phyloP scores from a whole-genome alignment of 1,140 invertebrate species.

The Aphelenchoides besseyi region DNA sequence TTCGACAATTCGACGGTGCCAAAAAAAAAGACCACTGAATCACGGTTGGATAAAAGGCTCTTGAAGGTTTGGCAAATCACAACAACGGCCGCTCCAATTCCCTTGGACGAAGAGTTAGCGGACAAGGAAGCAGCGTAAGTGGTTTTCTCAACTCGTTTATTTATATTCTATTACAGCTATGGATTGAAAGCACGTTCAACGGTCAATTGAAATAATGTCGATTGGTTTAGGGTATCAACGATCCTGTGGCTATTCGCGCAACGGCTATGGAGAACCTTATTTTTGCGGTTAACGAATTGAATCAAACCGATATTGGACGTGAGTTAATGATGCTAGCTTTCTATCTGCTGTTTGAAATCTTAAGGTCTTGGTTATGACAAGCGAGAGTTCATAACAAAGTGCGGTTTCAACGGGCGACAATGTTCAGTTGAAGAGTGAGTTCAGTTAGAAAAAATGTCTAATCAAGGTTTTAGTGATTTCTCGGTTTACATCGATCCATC shows the following conservation, averaged over 20 bases:
- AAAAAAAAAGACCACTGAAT: slow-evolving; percentile 19
- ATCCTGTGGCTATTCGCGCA: slow-evolving; percentile 55
- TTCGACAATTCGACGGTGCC: neutral
- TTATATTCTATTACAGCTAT: neutral
- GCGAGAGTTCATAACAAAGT: slow-evolving; percentile 61
- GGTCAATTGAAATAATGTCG: neutral
- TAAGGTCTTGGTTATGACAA: slow-evolving; percentile 56
- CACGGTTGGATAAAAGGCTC: slow-evolving; percentile 41
- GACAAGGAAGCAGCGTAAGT: slow-evolving; percentile 57
- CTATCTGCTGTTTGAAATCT: too few relatives aligned
- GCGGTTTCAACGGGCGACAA: slow-evolving; percentile 59
- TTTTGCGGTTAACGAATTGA: slow-evolving; percentile 54
- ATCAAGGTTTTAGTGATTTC: slow-evolving; percentile 52
- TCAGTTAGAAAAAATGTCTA: slow-evolving; percentile 3
- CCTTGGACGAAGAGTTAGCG: slow-evolving; percentile 40
- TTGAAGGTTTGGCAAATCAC: slow-evolving; percentile 58
- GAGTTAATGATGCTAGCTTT: too few relatives aligned
- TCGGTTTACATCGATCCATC: slow-evolving; percentile 56
- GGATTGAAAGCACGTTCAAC: slow-evolving; percentile 38
- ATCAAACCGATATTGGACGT: slow-evolving; percentile 49
- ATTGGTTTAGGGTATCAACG: slow-evolving; percentile 38
- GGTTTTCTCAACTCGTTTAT: slow-evolving; percentile 3
- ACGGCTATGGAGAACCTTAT: slow-evolving; percentile 59
- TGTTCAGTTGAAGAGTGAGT: slow-evolving; percentile 56
- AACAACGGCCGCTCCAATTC: slow-evolving; percentile 28